These are phyloP conservation scores for Gallirallus australis DNA, from an alignment of 2,797 vertebrate genomes.

Conservation along the genomic window DNA sequence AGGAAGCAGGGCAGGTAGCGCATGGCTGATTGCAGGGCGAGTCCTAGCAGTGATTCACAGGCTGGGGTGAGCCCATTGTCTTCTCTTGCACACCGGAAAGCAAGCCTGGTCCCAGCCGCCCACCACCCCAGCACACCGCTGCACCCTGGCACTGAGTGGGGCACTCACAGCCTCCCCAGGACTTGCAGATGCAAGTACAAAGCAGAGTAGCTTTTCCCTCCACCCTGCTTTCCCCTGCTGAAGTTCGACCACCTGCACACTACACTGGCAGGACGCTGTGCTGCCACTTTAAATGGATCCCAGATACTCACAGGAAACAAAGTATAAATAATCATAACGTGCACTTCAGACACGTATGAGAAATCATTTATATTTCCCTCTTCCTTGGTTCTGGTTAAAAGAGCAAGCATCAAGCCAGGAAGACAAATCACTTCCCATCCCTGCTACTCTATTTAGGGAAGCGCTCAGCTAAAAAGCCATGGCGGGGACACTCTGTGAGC, in stretches of 20 bases:
- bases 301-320: background rate
- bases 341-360: background rate
- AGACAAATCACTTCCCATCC: background rate
- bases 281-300: background rate
- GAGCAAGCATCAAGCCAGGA: background rate
- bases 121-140: accelerated
- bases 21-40: background rate
- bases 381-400: slow-evolving; percentile 22
- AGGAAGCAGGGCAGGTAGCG: background rate
- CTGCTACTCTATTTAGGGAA: background rate
- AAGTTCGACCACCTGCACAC: background rate
- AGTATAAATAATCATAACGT: background rate
- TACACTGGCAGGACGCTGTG: accelerated
- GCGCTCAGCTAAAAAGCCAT: background rate
- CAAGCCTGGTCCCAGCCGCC: accelerated
- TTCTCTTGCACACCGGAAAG: background rate
- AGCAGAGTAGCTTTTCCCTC: background rate
- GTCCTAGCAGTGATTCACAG: background rate
- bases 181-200: background rate
- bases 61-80: background rate
- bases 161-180: accelerated
- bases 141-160: accelerated
- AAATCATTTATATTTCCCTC: background rate
- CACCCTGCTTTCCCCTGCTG: background rate
- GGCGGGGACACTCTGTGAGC: background rate